Base-by-base conservation (phyloP, 2,888 invertebrate species). In the Macropis europaea region DNA sequence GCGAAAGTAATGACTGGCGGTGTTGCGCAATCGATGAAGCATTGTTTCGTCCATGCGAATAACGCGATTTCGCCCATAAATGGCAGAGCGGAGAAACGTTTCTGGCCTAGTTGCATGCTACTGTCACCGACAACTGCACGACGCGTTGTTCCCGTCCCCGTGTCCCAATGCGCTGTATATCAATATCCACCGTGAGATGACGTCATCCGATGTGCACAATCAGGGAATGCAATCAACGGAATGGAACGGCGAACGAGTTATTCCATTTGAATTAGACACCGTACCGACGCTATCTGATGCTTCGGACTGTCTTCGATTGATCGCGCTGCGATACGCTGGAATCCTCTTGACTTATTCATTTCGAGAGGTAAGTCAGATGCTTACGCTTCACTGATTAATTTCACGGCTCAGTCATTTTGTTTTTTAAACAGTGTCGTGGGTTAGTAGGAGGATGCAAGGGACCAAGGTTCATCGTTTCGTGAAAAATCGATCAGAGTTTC, bases 51-150 rank as follows among this genome's bases (percentile, higher is more conserved):
- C 15, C 60, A n/a, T 19, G 22, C 64, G 60, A 17, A 36, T 60
- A 66, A 66, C 28, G 50, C 60, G 50, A 66, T 66, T 66, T 66
- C 66, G 24, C 22, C 50, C 60, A 42, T 52, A 60, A 60, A 66
- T 45, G 66, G 60, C n/a, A 11, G 11, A 60, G 24, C 60, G 30
- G 50, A 34, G 66, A 50, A 52, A 66, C 38, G 53, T 61, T 57
- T 66, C 34, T 50, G 52, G 43, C 66, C 66, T 50, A 52, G 66
- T 66, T 66, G 50, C 66, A 38, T 34, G 47, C 47, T 9, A 48
- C 63, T 66, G 66, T 60, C 60, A 30, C 36, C 17, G 66, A 60
- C 50, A 66, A 66, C 60, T 66, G n/a, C n/a, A 66, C 59, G 42
- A 13, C 5, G n/a, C n/a, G n/a, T n/a, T n/a, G n/a, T n/a, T n/a